Evolutionary conservation across 1,140 invertebrate genomes (phyloP).

Genomic region (Patella vulgata): DNA sequence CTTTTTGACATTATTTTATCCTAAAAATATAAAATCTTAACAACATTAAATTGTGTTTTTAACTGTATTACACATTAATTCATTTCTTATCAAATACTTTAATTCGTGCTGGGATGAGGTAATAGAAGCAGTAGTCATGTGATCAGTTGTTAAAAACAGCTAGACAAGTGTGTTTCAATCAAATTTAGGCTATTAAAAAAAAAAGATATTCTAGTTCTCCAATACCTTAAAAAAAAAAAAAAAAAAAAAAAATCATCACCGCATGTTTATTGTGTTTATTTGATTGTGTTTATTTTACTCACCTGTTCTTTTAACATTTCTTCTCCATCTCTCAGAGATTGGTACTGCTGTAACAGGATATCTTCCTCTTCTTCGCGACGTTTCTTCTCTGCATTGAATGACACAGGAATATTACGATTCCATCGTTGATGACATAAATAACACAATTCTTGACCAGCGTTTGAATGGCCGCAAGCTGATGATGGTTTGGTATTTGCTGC

Average conservation of each 20-base stretch:
- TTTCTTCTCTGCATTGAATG: conserved; percentile 60
- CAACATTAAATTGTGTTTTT: too few relatives aligned
- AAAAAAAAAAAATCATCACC: too few relatives aligned
- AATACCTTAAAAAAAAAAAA: background rate
- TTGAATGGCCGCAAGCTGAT: conserved; percentile 58
- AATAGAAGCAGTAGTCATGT: too few relatives aligned
- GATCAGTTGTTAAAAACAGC: too few relatives aligned
- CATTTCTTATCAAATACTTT: background rate
- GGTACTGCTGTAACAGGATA: conserved; percentile 62
- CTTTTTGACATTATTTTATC: conserved; percentile 52
- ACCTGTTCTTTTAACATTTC: conserved; percentile 63
- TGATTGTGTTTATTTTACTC: too few relatives aligned
- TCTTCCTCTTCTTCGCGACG: conserved; percentile 63
- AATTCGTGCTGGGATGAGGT: too few relatives aligned
- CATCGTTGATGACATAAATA: conserved; percentile 66
- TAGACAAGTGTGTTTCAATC: too few relatives aligned
- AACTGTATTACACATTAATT: conserved; percentile 3
- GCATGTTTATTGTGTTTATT: too few relatives aligned
- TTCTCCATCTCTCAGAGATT: conserved; percentile 64
- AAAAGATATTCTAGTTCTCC: background rate
- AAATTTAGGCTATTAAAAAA: background rate
- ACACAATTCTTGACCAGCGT: conserved; percentile 66
- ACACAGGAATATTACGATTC: conserved; percentile 62
- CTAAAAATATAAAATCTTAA: conserved; percentile 41
- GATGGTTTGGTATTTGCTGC: conserved; percentile 8